Evolutionary conservation across 2,888 invertebrate genomes (phyloP).

Genomic region (Helicoverpa assulta): DNA sequence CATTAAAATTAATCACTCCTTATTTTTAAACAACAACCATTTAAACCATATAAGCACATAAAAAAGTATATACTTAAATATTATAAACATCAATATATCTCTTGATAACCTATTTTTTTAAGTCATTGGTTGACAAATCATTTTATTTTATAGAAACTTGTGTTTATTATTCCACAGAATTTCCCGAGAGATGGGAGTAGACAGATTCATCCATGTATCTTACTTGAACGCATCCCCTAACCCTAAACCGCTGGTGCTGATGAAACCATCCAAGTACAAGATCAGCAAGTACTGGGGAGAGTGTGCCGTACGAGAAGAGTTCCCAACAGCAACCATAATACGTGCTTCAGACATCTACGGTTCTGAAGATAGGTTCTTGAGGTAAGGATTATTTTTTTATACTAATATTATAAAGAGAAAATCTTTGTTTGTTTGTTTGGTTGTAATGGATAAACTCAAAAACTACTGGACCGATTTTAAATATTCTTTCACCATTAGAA

Average conservation of each 20-base stretch:
- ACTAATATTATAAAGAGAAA: no score
- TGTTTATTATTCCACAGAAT: slow-evolving; percentile 29
- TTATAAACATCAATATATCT: no score
- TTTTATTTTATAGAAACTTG: no score
- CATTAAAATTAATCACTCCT: no score
- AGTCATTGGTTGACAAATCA: no score
- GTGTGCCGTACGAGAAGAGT: slow-evolving; percentile 96
- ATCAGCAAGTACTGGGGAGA: slow-evolving; percentile 96
- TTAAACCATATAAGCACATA: no score
- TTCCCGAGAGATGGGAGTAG: slow-evolving; percentile 94
- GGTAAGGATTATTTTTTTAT: slow-evolving; percentile 72
- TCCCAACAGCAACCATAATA: slow-evolving; percentile 98
- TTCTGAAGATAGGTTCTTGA: slow-evolving; percentile 95
- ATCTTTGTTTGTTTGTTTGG: no score
- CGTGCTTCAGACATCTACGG: slow-evolving; percentile 98
- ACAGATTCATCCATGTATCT: slow-evolving; percentile 97
- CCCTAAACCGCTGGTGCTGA: slow-evolving; percentile 92
- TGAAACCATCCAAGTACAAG: slow-evolving; percentile 94
- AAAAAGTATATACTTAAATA: no score
- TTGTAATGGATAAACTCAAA: no score
- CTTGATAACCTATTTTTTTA: not conserved
- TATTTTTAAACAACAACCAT: no score
- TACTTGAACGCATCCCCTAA: slow-evolving; percentile 94
- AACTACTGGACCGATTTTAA: no score
- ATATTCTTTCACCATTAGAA: no score